Conservation (phyloP, 2,113 vertebrate genomes). For the Carassius gibelio region DNA sequence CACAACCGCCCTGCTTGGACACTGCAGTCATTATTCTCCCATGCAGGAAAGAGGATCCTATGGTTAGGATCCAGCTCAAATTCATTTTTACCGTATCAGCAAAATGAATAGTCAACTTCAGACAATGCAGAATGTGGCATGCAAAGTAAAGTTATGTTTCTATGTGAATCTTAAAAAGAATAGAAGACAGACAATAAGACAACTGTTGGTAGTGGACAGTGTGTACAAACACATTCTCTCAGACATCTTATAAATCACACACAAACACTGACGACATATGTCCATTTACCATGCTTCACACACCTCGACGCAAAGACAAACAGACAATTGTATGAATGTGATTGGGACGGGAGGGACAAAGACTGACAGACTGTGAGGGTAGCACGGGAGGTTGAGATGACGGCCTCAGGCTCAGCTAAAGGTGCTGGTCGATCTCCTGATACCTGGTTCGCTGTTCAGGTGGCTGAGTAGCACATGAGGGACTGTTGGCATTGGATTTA, state of each 20-base stretch:
- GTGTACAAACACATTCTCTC: conserved; percentile 2
- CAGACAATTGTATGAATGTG: conserved; percentile 34
- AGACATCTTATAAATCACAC: conserved; percentile 6
- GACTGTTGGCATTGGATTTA: conserved; percentile 82
- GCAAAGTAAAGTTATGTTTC: conserved; percentile 42
- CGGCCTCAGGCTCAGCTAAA: conserved; percentile 40
- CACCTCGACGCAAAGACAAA: conserved; percentile 39
- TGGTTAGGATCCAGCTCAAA: conserved; percentile 43
- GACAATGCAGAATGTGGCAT: conserved; percentile 56
- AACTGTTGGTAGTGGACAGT: not conserved
- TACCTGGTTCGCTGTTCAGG: conserved; percentile 92
- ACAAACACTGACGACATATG: conserved; percentile 30
- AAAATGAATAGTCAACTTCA: conserved; percentile 59
- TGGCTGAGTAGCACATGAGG: conserved; percentile 91
- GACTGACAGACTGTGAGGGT: conserved; percentile 17
- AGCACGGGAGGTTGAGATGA: conserved; percentile 40
- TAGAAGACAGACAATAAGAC: not conserved
- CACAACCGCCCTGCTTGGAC: not conserved
- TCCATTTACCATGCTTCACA: conserved; percentile 52
- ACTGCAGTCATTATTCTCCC: conserved; percentile 63
- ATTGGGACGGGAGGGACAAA: not conserved
- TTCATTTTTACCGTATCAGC: conserved; percentile 59
- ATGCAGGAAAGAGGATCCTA: conserved; percentile 40
- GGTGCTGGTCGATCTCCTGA: conserved; percentile 66
- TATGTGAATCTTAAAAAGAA: conserved; percentile 22